Evolutionary conservation across 2,888 invertebrate species (phyloP), one percentile per base, ranked within the genome.

Genomic region (Diaperis boleti): DNA sequence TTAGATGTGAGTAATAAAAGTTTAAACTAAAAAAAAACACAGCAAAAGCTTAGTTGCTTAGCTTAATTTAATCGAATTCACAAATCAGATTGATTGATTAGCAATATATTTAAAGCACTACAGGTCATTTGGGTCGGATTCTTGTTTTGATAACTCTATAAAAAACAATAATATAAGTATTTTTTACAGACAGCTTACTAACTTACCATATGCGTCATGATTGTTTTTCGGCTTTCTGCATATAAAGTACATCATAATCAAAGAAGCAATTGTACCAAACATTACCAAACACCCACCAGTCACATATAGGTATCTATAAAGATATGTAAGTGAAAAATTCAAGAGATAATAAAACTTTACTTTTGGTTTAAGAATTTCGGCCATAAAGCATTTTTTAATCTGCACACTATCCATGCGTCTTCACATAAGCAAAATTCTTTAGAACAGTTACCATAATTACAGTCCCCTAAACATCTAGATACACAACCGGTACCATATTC

Each of bases 401-500:
- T 20, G 7, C 13, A 4, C 52, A n/a, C 52, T 8, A 3, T 11
- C 50, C 50, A 65, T 1, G 50, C 63, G 6, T 62, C 47, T 5
- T 47, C 31, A 11, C 70, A 70, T 33, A 59, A n/a, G 26, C 69
- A 70, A 26, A 29, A 31, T 7, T 63, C 67, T 39, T 66, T 49
- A 2, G 37, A 22, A 20, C 67, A 69, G 8, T 39, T 31, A 7
- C 65, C 67, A 42, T 68, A 50, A 2, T 22, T 7, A 29, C 68
- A 68, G 6, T 26, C 47, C 7, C 42, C 10, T 7, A 20, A 13
- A 22, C 69, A 69, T 8, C 0, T 15, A 5, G 41, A 22, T 37
- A 57, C 18, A 59, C 42, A 42, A 10, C n/a, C 17, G 7, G 20
- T 67, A 78, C 6, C 76, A 74, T 0, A 70, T 4, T 14, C 31